Conservation (phyloP, 2,888 invertebrate genomes). For the Watsonalla cultraria region DNA sequence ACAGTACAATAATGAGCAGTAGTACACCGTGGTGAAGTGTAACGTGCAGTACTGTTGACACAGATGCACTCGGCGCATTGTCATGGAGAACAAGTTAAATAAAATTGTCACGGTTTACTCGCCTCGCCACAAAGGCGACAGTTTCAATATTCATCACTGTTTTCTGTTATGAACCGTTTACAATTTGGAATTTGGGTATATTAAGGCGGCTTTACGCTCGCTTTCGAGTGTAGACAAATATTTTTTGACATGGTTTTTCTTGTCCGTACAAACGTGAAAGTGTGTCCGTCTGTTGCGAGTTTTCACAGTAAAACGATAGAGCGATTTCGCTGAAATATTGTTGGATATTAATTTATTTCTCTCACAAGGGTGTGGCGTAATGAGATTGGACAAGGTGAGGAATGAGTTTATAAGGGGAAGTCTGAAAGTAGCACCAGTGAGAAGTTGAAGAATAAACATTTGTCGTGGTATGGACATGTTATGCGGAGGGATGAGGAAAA, state of each 20-base stretch:
- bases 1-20: neutral
- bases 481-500: too few species aligned
- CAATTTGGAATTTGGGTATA: slow-evolving; percentile 41
- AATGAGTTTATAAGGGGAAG: too few species aligned
- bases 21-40: slow-evolving; percentile 12
- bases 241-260: neutral
- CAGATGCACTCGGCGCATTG: slow-evolving; percentile 46
- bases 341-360: too few species aligned
- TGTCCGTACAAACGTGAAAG: too few species aligned
- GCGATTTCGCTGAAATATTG: too few species aligned
- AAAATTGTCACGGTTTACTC: slow-evolving; percentile 45
- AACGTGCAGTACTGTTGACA: slow-evolving; percentile 39
- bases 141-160: slow-evolving; percentile 48
- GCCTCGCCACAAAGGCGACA: slow-evolving; percentile 17
- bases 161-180: slow-evolving; percentile 34
- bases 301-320: too few species aligned
- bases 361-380: too few species aligned
- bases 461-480: too few species aligned
- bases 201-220: slow-evolving; percentile 10
- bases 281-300: too few species aligned
- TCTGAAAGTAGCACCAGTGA: too few species aligned
- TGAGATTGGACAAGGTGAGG: too few species aligned
- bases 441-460: too few species aligned
- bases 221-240: slow-evolving; percentile 1
- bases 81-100: slow-evolving; percentile 44